Conservation (phyloP, 2,113 vertebrate species). For the Pangasianodon gigas region DNA sequence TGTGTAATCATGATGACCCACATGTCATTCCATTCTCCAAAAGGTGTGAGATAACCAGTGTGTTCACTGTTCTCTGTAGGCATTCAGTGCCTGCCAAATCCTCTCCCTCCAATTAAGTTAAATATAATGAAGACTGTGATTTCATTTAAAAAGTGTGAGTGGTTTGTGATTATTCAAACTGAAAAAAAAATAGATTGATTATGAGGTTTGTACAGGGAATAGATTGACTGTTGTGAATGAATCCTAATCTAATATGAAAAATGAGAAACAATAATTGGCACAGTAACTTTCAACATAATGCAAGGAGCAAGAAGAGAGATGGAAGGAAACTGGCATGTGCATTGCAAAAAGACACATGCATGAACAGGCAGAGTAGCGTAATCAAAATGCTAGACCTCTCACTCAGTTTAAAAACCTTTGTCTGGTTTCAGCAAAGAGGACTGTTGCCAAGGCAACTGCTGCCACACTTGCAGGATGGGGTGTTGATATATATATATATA, state of each 20-base stretch:
- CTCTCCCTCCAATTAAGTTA: conserved; percentile 19
- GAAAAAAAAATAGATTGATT: neutral
- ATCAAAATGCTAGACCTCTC: conserved; percentile 46
- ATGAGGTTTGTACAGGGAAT: neutral
- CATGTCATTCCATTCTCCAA: conserved; percentile 12
- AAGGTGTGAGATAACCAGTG: conserved; percentile 19
- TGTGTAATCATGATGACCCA: conserved; percentile 21
- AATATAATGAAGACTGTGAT: conserved; percentile 31
- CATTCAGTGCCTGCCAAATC: conserved; percentile 27
- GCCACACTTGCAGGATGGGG: conserved; percentile 37
- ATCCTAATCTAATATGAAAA: conserved; percentile 18
- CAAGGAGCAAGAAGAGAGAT: neutral
- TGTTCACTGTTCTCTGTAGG: neutral
- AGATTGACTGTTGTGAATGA: neutral
- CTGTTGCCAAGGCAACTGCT: conserved; percentile 46
- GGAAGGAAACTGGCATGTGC: neutral
- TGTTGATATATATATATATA: conserved; percentile 39
- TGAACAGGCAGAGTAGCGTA: neutral
- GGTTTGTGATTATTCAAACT: neutral
- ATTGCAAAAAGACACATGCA: conserved; percentile 3
- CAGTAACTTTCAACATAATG: neutral
- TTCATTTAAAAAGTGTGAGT: neutral
- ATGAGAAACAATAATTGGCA: neutral
- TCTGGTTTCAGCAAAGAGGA: conserved; percentile 44
- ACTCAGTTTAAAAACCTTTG: conserved; percentile 40